These are phyloP conservation scores for Rhyzopertha dominica DNA, from an alignment of 1,140 invertebrate genomes.

Conservation along the genomic window DNA sequence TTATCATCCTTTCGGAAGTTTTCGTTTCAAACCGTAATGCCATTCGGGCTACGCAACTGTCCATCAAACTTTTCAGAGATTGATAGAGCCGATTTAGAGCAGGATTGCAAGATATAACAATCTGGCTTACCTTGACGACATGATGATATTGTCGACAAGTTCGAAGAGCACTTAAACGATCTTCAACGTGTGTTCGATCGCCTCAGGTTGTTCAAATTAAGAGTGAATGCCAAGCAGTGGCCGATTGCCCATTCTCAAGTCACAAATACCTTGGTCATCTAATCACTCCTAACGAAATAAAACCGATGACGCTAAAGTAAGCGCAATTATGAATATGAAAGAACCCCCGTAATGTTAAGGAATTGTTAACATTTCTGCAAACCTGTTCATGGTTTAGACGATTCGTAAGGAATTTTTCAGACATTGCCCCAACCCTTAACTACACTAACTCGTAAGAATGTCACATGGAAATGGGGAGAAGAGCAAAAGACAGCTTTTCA, in stretches of 20 bases:
- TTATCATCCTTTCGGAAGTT: conserved; percentile 40
- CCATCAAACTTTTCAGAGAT: conserved; percentile 37
- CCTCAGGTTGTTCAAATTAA: no score
- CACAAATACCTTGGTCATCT: no score
- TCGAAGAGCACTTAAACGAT: no score
- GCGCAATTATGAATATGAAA: conserved; percentile 35
- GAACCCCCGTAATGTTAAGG: conserved; percentile 29
- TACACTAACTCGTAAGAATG: conserved; percentile 34
- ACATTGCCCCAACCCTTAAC: conserved; percentile 40
- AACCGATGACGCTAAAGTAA: no score
- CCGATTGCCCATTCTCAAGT: no score
- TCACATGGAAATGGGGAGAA: conserved; percentile 31
- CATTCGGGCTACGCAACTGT: conserved; percentile 36
- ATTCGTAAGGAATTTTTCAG: conserved; percentile 42
- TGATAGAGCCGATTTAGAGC: conserved; percentile 38
- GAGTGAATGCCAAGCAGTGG: no score
- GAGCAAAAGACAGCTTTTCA: conserved; percentile 15
- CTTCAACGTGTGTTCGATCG: no score
- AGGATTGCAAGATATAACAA: conserved; percentile 25
- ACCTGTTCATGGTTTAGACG: conserved; percentile 42
- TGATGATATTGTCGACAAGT: no score
- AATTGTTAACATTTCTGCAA: conserved; percentile 34
- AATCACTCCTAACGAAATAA: no score
- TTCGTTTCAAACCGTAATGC: conserved; percentile 28
- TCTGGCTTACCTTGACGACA: conserved; percentile 45